Evolutionary conservation across 30 jellyfish, hydroid and myxozoan genomes (phyloP).

Genomic region (Cassiopea xamachana): DNA sequence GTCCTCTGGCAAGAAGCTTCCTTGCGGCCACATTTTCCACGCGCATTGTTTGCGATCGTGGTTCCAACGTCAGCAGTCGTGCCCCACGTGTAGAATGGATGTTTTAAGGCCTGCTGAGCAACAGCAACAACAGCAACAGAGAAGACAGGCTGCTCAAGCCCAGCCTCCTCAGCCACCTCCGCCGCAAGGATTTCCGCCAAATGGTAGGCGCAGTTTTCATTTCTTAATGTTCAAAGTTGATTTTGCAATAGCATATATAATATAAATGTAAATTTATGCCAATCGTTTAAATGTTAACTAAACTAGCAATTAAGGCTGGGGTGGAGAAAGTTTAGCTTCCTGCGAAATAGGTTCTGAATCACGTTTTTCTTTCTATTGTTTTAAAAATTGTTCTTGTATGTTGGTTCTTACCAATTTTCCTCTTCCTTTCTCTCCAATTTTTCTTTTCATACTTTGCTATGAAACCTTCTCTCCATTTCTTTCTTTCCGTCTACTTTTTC

Average conservation of each 20-base stretch:
- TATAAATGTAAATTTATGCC: too few relatives aligned
- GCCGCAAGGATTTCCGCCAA: conserved; percentile 62
- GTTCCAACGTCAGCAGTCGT: conserved; percentile 99
- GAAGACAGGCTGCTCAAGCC: conserved; percentile 52
- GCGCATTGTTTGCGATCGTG: conserved; percentile 98
- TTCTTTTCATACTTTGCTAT: too few relatives aligned
- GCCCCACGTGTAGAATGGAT: conserved; percentile 99
- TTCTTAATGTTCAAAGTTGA: background rate
- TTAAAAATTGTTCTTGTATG: too few relatives aligned
- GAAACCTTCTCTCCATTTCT: too few relatives aligned
- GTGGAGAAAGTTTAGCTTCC: too few relatives aligned
- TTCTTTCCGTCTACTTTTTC: too few relatives aligned
- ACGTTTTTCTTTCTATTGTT: too few relatives aligned
- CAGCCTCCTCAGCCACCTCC: conserved; percentile 68
- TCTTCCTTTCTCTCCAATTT: too few relatives aligned
- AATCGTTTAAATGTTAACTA: too few relatives aligned
- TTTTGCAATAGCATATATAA: background rate
- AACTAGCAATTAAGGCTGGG: too few relatives aligned
- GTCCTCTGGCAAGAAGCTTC: conserved; percentile 96
- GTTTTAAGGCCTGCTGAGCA: conserved; percentile 89
- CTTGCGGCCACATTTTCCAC: conserved; percentile 97
- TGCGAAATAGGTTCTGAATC: too few relatives aligned
- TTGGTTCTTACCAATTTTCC: too few relatives aligned
- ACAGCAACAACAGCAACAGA: conserved; percentile 75
- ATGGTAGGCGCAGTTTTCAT: conserved; percentile 31